Evolutionary conservation across 2,797 vertebrate genomes (phyloP).

Genomic region (Megalops cyprinoides): DNA sequence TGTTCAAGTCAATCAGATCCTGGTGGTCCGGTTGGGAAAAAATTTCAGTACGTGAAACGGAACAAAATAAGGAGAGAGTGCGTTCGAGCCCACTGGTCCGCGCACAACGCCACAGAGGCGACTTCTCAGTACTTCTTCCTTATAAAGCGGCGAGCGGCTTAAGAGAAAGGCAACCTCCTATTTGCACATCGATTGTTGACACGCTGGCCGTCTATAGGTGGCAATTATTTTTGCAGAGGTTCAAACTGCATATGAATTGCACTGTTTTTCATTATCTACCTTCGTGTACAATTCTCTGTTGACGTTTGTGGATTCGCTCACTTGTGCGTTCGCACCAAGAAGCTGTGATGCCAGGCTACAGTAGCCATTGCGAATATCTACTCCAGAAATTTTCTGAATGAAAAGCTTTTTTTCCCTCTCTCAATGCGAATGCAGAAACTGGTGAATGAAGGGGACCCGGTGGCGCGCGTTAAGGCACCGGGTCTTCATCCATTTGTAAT

Average conservation of each 20-base stretch:
- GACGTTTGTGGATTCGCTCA: neutral
- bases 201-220: neutral
- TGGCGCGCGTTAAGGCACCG: conserved; percentile 1
- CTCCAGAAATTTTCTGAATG: neutral
- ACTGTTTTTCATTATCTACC: neutral
- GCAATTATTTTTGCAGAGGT: neutral
- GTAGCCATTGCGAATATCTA: neutral
- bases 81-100: neutral
- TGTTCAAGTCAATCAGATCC: neutral
- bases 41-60: neutral
- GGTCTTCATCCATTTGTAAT: neutral
- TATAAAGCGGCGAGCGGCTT: neutral
- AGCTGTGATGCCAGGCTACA: neutral
- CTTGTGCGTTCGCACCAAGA: neutral
- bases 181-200: neutral
- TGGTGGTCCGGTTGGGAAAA: neutral
- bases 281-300: neutral
- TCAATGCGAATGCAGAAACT: neutral
- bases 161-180: neutral
- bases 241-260: neutral
- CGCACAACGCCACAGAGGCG: neutral
- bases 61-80: neutral
- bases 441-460: neutral
- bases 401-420: neutral
- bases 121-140: neutral